Percentiles rank a stretch among this genome's conserved stretches.
Conservation (phyloP, 2,888 invertebrate genomes). For the Crossocerus cetratus region DNA sequence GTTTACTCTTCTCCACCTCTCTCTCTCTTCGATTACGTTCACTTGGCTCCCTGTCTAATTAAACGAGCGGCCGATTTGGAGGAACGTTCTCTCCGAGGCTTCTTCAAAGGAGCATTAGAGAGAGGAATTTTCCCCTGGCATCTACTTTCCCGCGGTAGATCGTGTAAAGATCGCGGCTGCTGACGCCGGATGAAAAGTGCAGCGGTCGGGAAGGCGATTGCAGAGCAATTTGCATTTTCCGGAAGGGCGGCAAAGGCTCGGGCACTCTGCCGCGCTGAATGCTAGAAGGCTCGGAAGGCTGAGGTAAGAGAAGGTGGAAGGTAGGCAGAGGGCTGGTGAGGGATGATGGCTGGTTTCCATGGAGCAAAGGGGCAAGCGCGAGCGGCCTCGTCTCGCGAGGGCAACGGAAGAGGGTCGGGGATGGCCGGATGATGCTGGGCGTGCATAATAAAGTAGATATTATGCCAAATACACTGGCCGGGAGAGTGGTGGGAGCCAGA, state of each 20-base stretch:
- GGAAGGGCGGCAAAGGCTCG: not conserved
- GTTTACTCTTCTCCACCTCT: too few species aligned
- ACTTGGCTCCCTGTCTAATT: too few species aligned
- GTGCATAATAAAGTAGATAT: slow-evolving; percentile 17
- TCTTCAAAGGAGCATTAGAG: too few species aligned
- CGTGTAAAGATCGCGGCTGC: not conserved
- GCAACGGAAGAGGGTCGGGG: not conserved
- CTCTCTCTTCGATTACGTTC: too few species aligned
- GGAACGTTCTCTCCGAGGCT: too few species aligned
- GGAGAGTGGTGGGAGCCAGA: not conserved
- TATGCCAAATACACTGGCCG: not conserved
- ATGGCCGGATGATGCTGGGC: slow-evolving; percentile 13
- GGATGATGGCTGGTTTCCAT: not conserved
- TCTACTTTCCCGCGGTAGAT: too few species aligned
- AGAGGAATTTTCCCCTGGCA: too few species aligned
- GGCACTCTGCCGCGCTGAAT: too few species aligned
- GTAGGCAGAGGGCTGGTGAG: not conserved
- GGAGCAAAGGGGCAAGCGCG: not conserved
- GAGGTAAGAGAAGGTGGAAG: not conserved
- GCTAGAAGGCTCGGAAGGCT: too few species aligned
- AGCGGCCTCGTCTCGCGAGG: not conserved
- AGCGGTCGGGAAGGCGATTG: not conserved
- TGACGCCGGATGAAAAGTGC: not conserved
- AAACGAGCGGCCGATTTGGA: too few species aligned
- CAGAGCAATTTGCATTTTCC: slow-evolving; percentile 9